Base-by-base conservation (phyloP, 2,797 vertebrate species). In the Australoheros facetus region DNA sequence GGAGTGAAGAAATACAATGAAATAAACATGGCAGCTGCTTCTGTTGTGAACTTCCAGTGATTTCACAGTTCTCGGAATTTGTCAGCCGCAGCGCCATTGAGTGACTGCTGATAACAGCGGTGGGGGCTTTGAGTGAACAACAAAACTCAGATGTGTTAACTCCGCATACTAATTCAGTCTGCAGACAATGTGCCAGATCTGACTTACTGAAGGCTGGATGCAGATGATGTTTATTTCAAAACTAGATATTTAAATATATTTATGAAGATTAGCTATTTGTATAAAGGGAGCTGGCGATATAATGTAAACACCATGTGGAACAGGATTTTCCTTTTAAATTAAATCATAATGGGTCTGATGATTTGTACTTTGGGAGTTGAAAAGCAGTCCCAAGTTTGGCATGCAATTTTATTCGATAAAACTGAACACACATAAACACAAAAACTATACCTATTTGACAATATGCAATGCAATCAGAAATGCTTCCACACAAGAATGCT, bases 21-120 rank as follows among this genome's bases (percentile, higher is more conserved):
- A 93, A 90, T 92, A 93, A 94, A 94, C 92, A 92, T 87, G 88
- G 88, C 90, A 92, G 84, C 85, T 86, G 88, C 82, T 79, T 90
- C 86, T 90, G 81, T 88, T 93, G 87, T 90, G 87, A 94, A 93
- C 90, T 92, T 91, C 72, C 78, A 91, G 76, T 89, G 91, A 94
- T 94, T 95, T 93, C 85, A 91, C 87, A 92, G 90, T 89, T 87
- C 82, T 86, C 83, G 86, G 88, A 90, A 88, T 91, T 90, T 94
- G 94, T 95, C 90, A 90, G 91, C 84, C 78, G 87, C 82, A 77
- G 85, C 74, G 77, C 85, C 78, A 91, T 85, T 90, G 91, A 92
- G 88, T 91, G 93, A 93, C 91, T 91, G 88, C 93, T 91, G 93
- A 93, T 93, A 93, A 86, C 86, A 73, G 79, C 48, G 77, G 79